A percentile compares a stretch with the other conserved stretches of the same genome.
Conservation (phyloP, 2,888 invertebrate genomes). For the Oxystoma pomonae region DNA sequence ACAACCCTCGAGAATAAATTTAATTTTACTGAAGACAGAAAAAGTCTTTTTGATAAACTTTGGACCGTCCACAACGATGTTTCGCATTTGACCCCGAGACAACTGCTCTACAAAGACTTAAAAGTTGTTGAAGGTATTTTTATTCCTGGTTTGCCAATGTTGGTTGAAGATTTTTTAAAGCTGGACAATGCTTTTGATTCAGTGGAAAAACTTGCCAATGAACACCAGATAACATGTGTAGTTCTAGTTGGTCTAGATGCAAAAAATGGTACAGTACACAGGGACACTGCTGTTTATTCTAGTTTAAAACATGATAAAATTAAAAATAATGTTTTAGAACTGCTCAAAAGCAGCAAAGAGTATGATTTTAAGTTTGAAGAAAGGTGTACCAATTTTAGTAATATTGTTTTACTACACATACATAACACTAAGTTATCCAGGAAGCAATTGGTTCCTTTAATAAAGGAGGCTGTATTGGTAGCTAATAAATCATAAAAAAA, state of each 20-base stretch:
- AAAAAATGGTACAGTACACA: slow-evolving; percentile 44
- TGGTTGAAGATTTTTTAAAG: slow-evolving; percentile 57
- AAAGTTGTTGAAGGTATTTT: slow-evolving; percentile 59
- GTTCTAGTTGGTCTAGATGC: slow-evolving; percentile 63
- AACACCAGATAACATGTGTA: slow-evolving; percentile 45
- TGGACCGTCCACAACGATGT: slow-evolving; percentile 65
- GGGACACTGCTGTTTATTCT: slow-evolving; percentile 54
- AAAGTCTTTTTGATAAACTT: slow-evolving; percentile 51
- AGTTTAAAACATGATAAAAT: slow-evolving; percentile 40
- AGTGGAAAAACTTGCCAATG: slow-evolving; percentile 50
- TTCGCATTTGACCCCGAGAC: slow-evolving; percentile 56
- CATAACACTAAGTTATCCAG: slow-evolving; percentile 58
- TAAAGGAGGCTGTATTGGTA: slow-evolving; percentile 47
- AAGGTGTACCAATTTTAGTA: slow-evolving; percentile 42
- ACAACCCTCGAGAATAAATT: slow-evolving; percentile 55
- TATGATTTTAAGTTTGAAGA: slow-evolving; percentile 46
- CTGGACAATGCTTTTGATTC: slow-evolving; percentile 49
- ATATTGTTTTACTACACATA: slow-evolving; percentile 55
- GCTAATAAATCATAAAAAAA: no score
- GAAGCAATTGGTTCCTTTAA: slow-evolving; percentile 65
- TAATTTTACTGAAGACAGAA: slow-evolving; percentile 47
- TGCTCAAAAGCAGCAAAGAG: slow-evolving; percentile 34
- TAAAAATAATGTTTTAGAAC: slow-evolving; percentile 40
- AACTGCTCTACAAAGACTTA: slow-evolving; percentile 71
- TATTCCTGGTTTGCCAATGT: slow-evolving; percentile 57